phyloP scores from a whole-genome alignment of 1,140 invertebrate genomes.

The Brachionus angularis region DNA sequence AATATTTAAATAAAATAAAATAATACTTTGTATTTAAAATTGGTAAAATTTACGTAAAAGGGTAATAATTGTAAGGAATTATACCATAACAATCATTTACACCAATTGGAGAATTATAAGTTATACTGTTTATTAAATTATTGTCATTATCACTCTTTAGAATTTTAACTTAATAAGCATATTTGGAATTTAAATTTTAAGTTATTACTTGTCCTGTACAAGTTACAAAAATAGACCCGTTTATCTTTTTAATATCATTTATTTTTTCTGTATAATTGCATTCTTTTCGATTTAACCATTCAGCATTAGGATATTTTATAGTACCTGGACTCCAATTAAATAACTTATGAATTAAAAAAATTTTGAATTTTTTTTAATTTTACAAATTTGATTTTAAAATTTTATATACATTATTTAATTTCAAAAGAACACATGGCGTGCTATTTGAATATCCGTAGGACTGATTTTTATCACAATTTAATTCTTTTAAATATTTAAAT shows the following conservation, averaged over 20 bases:
- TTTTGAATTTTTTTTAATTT: background rate
- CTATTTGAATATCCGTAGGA: background rate
- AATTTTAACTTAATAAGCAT: too few species aligned
- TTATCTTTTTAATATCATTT: background rate
- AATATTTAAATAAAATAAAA: conserved; percentile 1
- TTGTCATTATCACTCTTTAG: conserved; percentile 8
- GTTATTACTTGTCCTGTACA: conserved; percentile 17
- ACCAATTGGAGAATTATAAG: background rate
- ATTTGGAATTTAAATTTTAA: background rate
- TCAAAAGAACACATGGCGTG: background rate
- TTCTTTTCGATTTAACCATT: background rate
- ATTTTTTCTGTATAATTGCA: background rate
- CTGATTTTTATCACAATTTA: conserved; percentile 7
- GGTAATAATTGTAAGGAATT: conserved; percentile 14
- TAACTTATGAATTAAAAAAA: background rate
- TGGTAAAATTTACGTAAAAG: background rate
- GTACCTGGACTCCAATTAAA: background rate
- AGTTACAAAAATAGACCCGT: background rate
- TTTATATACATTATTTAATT: conserved; percentile 1
- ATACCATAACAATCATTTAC: background rate
- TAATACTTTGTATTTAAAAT: background rate
- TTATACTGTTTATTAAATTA: background rate
- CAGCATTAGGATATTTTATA: background rate
- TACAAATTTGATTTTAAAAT: background rate
- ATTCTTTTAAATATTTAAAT: background rate